Evolutionary conservation across 1,140 invertebrate species (phyloP).

Genomic region (Trichonephila clavipes): DNA sequence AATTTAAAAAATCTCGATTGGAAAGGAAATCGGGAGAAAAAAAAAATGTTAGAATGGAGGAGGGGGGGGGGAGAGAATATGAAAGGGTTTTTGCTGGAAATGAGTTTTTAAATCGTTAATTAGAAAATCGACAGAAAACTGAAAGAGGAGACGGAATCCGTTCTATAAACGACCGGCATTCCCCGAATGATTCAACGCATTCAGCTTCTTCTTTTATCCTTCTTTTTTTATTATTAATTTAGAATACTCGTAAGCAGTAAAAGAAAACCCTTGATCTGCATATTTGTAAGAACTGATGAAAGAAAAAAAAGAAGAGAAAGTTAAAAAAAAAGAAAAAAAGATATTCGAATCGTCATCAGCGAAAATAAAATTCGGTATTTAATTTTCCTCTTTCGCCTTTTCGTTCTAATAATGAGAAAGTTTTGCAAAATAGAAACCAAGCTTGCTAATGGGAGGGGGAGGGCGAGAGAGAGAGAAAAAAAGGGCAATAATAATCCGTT

Average conservation of each 20-base stretch:
- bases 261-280: constrained; percentile 35
- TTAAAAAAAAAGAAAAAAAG: not conserved
- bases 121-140: constrained; percentile 70
- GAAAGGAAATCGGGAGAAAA: constrained; percentile 27
- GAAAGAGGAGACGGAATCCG: constrained; percentile 6
- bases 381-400: constrained; percentile 12
- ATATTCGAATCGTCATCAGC: not conserved
- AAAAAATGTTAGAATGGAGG: not conserved
- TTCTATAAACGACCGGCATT: constrained; percentile 27
- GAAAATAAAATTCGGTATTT: constrained; percentile 26
- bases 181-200: not conserved
- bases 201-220: not conserved
- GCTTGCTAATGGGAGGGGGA: not conserved
- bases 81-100: constrained; percentile 56
- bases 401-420: constrained; percentile 31
- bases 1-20: constrained; percentile 66
- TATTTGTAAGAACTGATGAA: constrained; percentile 35
- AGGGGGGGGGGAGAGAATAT: constrained; percentile 12
- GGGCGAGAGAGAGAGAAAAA: not conserved
- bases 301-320: constrained; percentile 19
- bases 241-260: not conserved
- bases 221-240: constrained; percentile 22
- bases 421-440: constrained; percentile 30
- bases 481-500: not conserved
- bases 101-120: constrained; percentile 76